A percentile compares a stretch with the other conserved stretches of the same genome.
Conservation (phyloP, 92 coral and sea anemone species). For the Pocillopora meandrina region DNA sequence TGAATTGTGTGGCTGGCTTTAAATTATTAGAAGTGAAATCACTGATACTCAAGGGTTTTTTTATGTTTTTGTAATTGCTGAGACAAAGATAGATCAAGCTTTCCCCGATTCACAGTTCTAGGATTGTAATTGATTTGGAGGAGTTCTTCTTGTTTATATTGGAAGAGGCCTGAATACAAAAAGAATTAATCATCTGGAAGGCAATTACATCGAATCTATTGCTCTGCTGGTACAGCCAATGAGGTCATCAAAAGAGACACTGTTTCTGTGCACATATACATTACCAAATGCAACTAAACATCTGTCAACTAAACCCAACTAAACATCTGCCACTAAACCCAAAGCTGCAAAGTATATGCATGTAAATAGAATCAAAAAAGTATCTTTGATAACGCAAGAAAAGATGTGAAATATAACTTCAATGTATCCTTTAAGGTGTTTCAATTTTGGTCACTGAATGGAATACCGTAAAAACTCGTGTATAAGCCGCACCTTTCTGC, state of each 20-base stretch:
- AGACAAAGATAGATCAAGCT: constrained; percentile 30
- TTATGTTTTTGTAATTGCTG: neutral
- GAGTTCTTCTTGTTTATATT: constrained; percentile 37
- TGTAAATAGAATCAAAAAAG: too few relatives aligned
- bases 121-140: constrained; percentile 25
- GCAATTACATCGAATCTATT: constrained; percentile 11
- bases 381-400: too few relatives aligned
- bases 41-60: neutral
- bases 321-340: too few relatives aligned
- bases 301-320: neutral
- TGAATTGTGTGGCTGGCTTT: constrained; percentile 32
- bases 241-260: neutral
- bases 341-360: too few relatives aligned
- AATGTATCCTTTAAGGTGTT: too few relatives aligned
- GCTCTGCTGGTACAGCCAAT: constrained; percentile 12
- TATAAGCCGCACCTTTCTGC: too few relatives aligned
- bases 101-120: constrained; percentile 37
- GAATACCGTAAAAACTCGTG: too few relatives aligned
- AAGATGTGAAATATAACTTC: too few relatives aligned
- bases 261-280: constrained; percentile 8
- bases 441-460: too few relatives aligned
- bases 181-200: constrained; percentile 28
- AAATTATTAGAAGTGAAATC: constrained; percentile 25
- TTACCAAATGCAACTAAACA: constrained; percentile 9
- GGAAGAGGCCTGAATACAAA: constrained; percentile 27